These are phyloP conservation scores for Notothenia coriiceps DNA, from an alignment of 2,113 vertebrate species.

Conservation along the genomic window DNA sequence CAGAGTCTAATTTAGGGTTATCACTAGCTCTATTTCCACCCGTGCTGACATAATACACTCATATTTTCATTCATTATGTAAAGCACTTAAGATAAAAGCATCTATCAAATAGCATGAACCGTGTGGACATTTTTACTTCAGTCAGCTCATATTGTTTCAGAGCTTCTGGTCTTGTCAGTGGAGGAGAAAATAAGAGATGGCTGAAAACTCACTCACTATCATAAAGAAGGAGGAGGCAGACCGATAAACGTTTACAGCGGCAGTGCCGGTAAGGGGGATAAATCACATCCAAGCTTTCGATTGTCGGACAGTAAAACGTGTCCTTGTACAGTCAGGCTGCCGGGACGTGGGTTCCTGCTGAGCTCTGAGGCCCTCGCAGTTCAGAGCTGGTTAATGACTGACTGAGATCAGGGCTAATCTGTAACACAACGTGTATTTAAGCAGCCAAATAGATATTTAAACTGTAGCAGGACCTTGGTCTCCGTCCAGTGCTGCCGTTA, in stretches of 20 bases:
- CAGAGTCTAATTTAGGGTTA: neutral
- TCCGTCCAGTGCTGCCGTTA: neutral
- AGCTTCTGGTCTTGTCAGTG: slow-evolving; percentile 19
- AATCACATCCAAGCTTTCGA: neutral
- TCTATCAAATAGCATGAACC: neutral
- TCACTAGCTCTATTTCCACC: neutral
- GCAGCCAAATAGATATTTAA: slow-evolving; percentile 23
- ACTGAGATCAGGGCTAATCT: slow-evolving; percentile 7
- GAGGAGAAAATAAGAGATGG: slow-evolving; percentile 39
- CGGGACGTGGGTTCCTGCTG: neutral
- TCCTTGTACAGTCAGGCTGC: neutral
- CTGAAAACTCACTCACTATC: neutral
- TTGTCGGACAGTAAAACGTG: neutral
- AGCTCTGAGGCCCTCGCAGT: neutral
- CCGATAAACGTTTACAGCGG: slow-evolving; percentile 30
- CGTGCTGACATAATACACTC: neutral
- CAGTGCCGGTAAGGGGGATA: slow-evolving; percentile 5
- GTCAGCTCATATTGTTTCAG: neutral
- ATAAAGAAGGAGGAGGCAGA: neutral
- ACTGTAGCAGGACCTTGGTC: slow-evolving; percentile 12
- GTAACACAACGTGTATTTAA: slow-evolving; percentile 5
- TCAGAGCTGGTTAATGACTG: slow-evolving; percentile 23
- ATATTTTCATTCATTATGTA: neutral
- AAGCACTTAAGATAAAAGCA: slow-evolving; percentile 17
- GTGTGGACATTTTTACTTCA: slow-evolving; percentile 2